These are phyloP conservation scores for Atta texana DNA, from an alignment of 1,140 invertebrate genomes.

Conservation along the genomic window DNA sequence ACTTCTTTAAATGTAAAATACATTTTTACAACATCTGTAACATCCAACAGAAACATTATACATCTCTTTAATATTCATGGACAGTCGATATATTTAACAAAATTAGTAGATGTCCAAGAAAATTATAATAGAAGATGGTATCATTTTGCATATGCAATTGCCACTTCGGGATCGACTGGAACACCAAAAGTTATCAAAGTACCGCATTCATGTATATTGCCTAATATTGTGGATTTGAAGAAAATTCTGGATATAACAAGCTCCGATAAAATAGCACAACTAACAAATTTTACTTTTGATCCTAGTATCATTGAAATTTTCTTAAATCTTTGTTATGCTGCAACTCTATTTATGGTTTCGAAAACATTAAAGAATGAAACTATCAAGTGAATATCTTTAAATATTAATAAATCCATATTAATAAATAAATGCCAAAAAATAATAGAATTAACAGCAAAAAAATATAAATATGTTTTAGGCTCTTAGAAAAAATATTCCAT, in stretches of 20 bases:
- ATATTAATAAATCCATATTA: not conserved
- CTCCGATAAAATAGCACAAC: slow-evolving; percentile 90
- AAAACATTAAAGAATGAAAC: slow-evolving; percentile 85
- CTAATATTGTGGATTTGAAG: slow-evolving; percentile 89
- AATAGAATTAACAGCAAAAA: not conserved
- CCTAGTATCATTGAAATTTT: slow-evolving; percentile 93
- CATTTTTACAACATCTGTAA: slow-evolving; percentile 70
- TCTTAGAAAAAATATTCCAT: slow-evolving; percentile 84
- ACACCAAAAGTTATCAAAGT: slow-evolving; percentile 89
- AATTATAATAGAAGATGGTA: slow-evolving; percentile 26
- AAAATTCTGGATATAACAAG: slow-evolving; percentile 86
- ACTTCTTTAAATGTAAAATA: slow-evolving; percentile 69
- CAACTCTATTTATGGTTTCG: slow-evolving; percentile 89
- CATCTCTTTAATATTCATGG: slow-evolving; percentile 65
- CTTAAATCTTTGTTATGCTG: slow-evolving; percentile 88
- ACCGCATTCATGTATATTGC: slow-evolving; percentile 87
- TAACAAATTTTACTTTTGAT: slow-evolving; percentile 93
- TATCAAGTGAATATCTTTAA: slow-evolving; percentile 62
- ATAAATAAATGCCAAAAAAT: not conserved
- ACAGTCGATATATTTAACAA: slow-evolving; percentile 70
- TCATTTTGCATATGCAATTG: slow-evolving; percentile 87
- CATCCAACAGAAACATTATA: slow-evolving; percentile 57
- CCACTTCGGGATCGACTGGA: slow-evolving; percentile 90
- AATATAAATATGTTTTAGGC: slow-evolving; percentile 48
- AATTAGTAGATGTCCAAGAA: slow-evolving; percentile 61